A percentile compares a stretch with the other conserved stretches of the same genome.
phyloP scores from a whole-genome alignment of 2,888 invertebrate species.

The Tryphoninae sp. region DNA sequence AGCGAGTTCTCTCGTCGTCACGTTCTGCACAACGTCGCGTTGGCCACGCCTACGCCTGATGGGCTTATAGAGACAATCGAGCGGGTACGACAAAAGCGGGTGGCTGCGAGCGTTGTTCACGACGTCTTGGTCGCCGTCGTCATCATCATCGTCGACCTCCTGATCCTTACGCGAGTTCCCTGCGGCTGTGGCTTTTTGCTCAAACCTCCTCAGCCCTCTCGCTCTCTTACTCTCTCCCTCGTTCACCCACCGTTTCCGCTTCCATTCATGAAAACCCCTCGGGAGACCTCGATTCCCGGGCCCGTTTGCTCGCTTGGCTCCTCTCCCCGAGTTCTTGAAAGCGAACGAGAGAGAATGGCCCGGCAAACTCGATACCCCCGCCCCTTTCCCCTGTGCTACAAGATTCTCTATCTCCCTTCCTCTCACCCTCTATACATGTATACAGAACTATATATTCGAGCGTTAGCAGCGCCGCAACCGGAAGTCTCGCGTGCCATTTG shows the following conservation, averaged over 20 bases:
- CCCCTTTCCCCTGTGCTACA: conserved; percentile 24
- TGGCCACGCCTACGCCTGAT: conserved; percentile 55
- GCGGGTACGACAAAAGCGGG: conserved; percentile 51
- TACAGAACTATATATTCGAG: conserved; percentile 38
- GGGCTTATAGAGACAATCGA: conserved; percentile 59
- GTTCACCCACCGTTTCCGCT: conserved; percentile 57
- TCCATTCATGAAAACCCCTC: conserved; percentile 59
- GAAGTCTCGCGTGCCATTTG: conserved; percentile 81
- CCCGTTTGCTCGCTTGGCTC: conserved; percentile 61
- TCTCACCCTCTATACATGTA: not conserved
- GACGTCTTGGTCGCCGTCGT: conserved; percentile 22
- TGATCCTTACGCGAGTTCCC: conserved; percentile 51
- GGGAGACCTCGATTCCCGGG: conserved; percentile 64
- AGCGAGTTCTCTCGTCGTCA: conserved; percentile 41
- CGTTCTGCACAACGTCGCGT: conserved; percentile 5
- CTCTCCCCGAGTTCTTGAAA: conserved; percentile 51
- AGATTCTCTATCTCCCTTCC: not conserved
- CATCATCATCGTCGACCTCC: conserved; percentile 47
- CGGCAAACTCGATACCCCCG: conserved; percentile 62
- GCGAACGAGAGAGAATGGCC: conserved; percentile 57
- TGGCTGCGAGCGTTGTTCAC: conserved; percentile 47
- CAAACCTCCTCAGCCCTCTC: conserved; percentile 33
- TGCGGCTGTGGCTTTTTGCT: conserved; percentile 55
- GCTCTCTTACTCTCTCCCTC: conserved; percentile 3
- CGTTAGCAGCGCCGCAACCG: conserved; percentile 67